These are phyloP conservation scores for Ianthella basta DNA, from an alignment of 37 sponge, comb jelly and placozoan species.

Conservation along the genomic window DNA sequence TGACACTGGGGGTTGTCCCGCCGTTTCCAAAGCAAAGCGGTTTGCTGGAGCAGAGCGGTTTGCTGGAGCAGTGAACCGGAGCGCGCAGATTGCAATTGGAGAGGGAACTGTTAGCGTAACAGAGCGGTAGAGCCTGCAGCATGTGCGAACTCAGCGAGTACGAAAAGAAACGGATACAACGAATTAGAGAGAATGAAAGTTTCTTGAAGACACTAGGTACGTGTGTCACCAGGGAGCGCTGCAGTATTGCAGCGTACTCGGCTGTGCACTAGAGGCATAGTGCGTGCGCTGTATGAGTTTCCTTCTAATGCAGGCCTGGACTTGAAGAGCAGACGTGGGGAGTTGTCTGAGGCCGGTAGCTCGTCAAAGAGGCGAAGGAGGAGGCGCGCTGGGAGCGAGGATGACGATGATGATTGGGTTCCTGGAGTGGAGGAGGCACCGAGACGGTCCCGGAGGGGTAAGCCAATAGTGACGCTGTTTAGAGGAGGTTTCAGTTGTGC, in stretches of 20 bases:
- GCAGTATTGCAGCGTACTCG: not conserved
- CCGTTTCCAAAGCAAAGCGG: too few relatives aligned
- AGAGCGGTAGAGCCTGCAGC: too few relatives aligned
- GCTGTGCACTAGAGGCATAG: not conserved
- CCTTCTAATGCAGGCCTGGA: conserved; percentile 12
- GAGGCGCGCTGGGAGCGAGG: not conserved
- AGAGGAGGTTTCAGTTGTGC: too few relatives aligned
- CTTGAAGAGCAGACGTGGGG: conserved; percentile 23
- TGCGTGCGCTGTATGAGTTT: not conserved
- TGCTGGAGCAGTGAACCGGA: too few relatives aligned
- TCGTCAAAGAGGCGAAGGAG: not conserved
- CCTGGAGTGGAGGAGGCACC: conserved; percentile 31
- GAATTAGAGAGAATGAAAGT: conserved; percentile 53
- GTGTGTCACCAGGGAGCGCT: not conserved
- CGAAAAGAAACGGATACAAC: conserved; percentile 57
- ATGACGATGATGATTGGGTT: conserved; percentile 31
- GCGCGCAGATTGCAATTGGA: too few relatives aligned
- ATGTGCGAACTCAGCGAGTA: conserved; percentile 48
- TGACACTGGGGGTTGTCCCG: not conserved
- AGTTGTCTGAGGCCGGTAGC: not conserved
- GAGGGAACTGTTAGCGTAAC: too few relatives aligned
- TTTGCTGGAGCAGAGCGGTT: too few relatives aligned
- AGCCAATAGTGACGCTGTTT: too few relatives aligned
- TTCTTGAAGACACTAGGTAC: conserved; percentile 35
- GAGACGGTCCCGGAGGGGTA: conserved; percentile 8